Evolutionary conservation across 2,113 vertebrate genomes (phyloP).

Genomic region (Engystomops pustulosus): DNA sequence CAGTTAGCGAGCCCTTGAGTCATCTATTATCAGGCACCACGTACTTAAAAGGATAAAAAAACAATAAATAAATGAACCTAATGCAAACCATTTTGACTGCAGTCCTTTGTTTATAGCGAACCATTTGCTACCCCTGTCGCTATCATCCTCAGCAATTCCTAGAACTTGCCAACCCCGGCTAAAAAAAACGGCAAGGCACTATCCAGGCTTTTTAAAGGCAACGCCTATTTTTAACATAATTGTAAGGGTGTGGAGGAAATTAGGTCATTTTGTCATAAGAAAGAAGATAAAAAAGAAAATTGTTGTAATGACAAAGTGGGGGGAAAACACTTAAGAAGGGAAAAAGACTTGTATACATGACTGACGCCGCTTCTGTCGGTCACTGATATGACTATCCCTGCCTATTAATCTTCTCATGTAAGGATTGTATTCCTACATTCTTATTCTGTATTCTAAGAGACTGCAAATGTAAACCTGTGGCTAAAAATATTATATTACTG

Average conservation of each 20-base stretch:
- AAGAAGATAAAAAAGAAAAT: conserved; percentile 53
- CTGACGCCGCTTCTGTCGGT: conserved; percentile 48
- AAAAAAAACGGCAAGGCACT: not conserved
- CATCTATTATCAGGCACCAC: conserved; percentile 7
- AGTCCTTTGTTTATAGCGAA: not conserved
- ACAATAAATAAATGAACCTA: not conserved
- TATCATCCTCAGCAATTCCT: conserved; percentile 19
- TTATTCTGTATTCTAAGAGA: conserved; percentile 5
- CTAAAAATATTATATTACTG: conserved; percentile 6
- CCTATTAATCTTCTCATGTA: conserved; percentile 49
- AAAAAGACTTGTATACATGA: conserved; percentile 41
- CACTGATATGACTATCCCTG: conserved; percentile 42
- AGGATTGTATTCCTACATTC: conserved; percentile 10
- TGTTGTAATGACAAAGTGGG: conserved; percentile 39
- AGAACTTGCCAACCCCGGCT: not conserved
- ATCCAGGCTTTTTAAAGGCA: not conserved
- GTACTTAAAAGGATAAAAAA: not conserved
- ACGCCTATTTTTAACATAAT: conserved; percentile 57
- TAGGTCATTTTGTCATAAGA: conserved; percentile 57
- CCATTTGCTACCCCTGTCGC: not conserved
- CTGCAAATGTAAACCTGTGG: conserved; percentile 10
- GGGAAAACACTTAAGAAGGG: conserved; percentile 58
- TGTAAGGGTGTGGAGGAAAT: conserved; percentile 54
- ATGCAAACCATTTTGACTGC: conserved; percentile 11
- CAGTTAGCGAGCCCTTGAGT: conserved; percentile 25